Base-by-base conservation (phyloP, 2,113 vertebrate species). In the Toxotes jaculatrix region DNA sequence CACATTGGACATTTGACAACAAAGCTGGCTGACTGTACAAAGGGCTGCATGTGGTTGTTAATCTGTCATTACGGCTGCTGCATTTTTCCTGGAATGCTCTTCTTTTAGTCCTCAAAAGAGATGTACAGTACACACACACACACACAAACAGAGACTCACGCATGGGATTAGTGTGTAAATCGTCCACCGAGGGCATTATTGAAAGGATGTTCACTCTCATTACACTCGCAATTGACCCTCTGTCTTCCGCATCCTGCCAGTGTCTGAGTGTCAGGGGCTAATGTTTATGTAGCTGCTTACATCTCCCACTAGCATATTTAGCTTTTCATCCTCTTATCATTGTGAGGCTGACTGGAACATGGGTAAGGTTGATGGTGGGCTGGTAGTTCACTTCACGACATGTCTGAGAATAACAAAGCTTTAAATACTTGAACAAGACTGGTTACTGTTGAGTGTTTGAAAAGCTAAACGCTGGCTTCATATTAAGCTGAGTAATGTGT, bases 111-210 rank as follows among this genome's bases (percentile, higher is more conserved):
- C 34, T 49, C 60, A 47, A 53, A 72, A 38, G 42, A 77, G 60
- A 86, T 42, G 65, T 77, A n/a, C 60, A 61, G 53, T 40, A 21
- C 56, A 34, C 55, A 75, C 74, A 76, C 70, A 77, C 42, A 42
- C 60, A 34, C 53, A 63, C 27, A 56, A 56, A 0, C 70, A 59
- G 47, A 74, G 42, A 31, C 53, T 27, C 12, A 13, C 79, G 78
- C 83, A 87, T 72, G 72, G 76, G 91, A 90, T 93, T 92, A 91
- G 75, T 11, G 53, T 78, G 75, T 91, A 91, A 90, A 67, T 77
- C 38, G 23, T 80, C 87, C 77, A 73, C 45, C 71, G 83, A 87
- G 86, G 84, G 63, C 75, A 82, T 80, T 66, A 59, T 82, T 86
- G 85, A 85, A 87, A 72, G 73, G 81, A 64, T 74, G 65, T 87